Conservation (phyloP, 1,140 invertebrate genomes). For the Grapholita molesta region DNA sequence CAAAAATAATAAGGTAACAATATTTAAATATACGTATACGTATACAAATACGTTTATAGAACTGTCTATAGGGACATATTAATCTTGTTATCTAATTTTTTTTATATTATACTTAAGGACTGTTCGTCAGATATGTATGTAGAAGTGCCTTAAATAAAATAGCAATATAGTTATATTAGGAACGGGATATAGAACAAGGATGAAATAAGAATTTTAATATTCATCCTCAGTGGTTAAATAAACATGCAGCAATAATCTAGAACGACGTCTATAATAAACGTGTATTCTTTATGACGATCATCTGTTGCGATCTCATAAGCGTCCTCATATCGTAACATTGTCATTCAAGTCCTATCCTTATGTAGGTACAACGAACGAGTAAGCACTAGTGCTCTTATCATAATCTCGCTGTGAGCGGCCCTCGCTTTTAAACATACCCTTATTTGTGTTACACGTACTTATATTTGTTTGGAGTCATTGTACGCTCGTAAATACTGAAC, state of each 20-base stretch:
- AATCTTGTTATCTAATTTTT: no score
- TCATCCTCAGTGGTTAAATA: background rate
- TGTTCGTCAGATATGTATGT: no score
- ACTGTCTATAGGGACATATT: no score
- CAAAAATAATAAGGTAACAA: no score
- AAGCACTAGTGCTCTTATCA: constrained; percentile 16
- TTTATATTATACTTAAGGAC: no score
- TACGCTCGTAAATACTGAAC: constrained; percentile 3
- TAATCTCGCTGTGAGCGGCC: background rate
- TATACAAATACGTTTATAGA: no score
- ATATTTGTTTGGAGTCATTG: background rate
- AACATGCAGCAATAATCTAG: background rate
- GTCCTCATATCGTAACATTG: constrained; percentile 1
- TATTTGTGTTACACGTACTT: background rate
- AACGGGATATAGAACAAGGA: background rate
- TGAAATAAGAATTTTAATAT: background rate
- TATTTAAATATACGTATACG: no score
- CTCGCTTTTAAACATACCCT: constrained; percentile 11
- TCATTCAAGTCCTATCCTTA: background rate
- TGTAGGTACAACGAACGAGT: constrained; percentile 11
- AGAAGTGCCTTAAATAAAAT: no score
- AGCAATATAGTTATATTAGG: no score
- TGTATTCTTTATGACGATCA: background rate
- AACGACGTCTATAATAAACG: background rate
- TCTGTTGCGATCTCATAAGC: background rate